Evolutionary conservation across 2,797 vertebrate genomes (phyloP).

Genomic region (Coilia nasus): DNA sequence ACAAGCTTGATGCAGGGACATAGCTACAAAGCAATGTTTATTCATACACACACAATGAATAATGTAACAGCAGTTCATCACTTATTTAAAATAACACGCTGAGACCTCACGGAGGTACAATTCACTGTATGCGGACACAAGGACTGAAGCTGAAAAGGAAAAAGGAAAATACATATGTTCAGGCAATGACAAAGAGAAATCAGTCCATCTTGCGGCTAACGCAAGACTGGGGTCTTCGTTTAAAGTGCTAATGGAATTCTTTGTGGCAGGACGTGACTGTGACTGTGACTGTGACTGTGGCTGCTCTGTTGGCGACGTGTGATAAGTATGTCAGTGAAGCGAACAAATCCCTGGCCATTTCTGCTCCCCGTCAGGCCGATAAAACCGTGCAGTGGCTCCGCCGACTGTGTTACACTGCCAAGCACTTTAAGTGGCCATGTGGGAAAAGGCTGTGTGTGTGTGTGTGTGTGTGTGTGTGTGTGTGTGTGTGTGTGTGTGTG

Average conservation of each 20-base stretch:
- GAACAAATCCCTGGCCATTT: slow-evolving; percentile 19
- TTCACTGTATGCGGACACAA: neutral
- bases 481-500: neutral
- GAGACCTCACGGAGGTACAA: neutral
- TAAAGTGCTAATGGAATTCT: slow-evolving; percentile 32
- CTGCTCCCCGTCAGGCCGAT: neutral
- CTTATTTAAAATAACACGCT: slow-evolving; percentile 49
- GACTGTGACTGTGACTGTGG: neutral
- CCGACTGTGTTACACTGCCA: slow-evolving; percentile 3
- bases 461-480: slow-evolving; percentile 21
- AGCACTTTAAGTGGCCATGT: slow-evolving; percentile 16
- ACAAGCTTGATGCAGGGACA: slow-evolving; percentile 25
- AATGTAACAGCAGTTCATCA: slow-evolving; percentile 50
- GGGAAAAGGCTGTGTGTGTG: slow-evolving; percentile 1
- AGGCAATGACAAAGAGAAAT: neutral
- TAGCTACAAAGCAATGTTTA: neutral
- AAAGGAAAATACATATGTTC: neutral
- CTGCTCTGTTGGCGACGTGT: slow-evolving; percentile 24
- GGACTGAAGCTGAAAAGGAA: neutral
- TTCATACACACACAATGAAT: slow-evolving; percentile 43
- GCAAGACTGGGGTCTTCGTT: neutral
- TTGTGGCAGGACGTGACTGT: neutral
- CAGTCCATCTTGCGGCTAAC: neutral
- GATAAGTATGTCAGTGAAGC: slow-evolving; percentile 33
- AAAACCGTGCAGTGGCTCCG: neutral